Conservation (phyloP, 1,140 invertebrate genomes). For the Drosophila miranda region DNA sequence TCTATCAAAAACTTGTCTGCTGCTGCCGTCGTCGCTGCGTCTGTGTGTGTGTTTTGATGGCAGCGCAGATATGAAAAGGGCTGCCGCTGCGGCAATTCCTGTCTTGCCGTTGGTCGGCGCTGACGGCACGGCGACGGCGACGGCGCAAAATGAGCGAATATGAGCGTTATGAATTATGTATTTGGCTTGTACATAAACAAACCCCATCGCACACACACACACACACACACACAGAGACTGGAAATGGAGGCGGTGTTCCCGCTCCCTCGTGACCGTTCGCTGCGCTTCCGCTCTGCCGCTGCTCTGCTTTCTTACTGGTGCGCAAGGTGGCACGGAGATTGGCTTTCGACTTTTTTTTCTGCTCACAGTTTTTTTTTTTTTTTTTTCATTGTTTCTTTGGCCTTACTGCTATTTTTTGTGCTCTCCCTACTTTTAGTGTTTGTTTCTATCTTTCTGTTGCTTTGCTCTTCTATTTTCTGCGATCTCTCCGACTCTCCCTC, state of each 20-base stretch:
- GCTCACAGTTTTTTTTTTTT: conserved; percentile 20
- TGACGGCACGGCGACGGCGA: conserved; percentile 16
- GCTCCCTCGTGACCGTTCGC: background rate
- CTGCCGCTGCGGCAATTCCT: background rate
- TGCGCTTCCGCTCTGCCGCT: background rate
- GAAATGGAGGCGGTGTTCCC: conserved; percentile 11
- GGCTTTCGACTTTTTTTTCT: conserved; percentile 21
- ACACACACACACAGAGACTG: conserved; percentile 3
- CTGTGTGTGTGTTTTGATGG: conserved; percentile 62
- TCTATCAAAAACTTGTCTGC: conserved; percentile 74
- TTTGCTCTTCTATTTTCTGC: conserved; percentile 44
- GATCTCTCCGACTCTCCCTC: conserved; percentile 21
- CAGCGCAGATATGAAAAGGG: conserved; percentile 74
- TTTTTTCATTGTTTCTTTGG: conserved; percentile 33
- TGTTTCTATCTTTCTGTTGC: conserved; percentile 25
- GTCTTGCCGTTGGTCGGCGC: conserved; percentile 50
- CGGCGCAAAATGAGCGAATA: conserved; percentile 73
- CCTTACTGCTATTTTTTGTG: conserved; percentile 34
- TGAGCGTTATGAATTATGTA: conserved; percentile 82
- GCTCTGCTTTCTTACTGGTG: conserved; percentile 74
- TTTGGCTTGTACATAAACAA: conserved; percentile 70
- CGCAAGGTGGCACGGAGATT: conserved; percentile 66
- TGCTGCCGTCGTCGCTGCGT: conserved; percentile 16
- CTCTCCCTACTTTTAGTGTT: conserved; percentile 20
- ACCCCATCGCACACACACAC: conserved; percentile 37